These are phyloP conservation scores for Rhopilema esculentum DNA, from an alignment of 30 jellyfish, hydroid and myxozoan genomes.

Conservation along the genomic window DNA sequence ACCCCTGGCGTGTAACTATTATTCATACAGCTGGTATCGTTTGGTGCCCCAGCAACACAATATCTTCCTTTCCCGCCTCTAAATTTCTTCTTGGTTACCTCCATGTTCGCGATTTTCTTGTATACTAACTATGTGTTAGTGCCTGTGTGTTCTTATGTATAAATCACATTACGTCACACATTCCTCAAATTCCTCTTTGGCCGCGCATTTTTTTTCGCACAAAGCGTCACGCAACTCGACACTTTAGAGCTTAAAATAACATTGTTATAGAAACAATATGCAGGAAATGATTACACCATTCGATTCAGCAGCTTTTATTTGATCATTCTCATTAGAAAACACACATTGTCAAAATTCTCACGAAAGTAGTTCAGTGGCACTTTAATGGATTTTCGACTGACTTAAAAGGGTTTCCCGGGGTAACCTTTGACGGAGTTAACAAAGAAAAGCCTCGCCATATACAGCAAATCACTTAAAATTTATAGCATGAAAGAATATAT, in stretches of 20 bases:
- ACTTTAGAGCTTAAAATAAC: slow-evolving; percentile 16
- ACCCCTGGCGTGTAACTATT: slow-evolving; percentile 20
- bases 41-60: slow-evolving; percentile 30
- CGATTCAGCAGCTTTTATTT: neutral
- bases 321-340: neutral
- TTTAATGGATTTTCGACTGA: no score
- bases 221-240: slow-evolving; percentile 25
- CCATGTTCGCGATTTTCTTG: slow-evolving; percentile 4
- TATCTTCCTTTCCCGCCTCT: slow-evolving; percentile 11
- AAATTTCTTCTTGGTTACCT: neutral
- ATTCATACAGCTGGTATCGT: slow-evolving; percentile 30
- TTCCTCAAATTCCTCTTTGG: slow-evolving; percentile 24
- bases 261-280: slow-evolving; percentile 32
- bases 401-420: no score
- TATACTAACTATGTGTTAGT: slow-evolving; percentile 10
- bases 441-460: no score
- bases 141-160: slow-evolving; percentile 14
- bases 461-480: no score
- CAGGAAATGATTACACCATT: slow-evolving; percentile 31
- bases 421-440: no score
- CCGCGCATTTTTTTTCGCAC: slow-evolving; percentile 41
- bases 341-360: neutral
- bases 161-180: slow-evolving; percentile 20
- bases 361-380: neutral
- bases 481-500: no score